Conservation (phyloP, 1,140 invertebrate genomes). For the Diachasma alloeum region DNA sequence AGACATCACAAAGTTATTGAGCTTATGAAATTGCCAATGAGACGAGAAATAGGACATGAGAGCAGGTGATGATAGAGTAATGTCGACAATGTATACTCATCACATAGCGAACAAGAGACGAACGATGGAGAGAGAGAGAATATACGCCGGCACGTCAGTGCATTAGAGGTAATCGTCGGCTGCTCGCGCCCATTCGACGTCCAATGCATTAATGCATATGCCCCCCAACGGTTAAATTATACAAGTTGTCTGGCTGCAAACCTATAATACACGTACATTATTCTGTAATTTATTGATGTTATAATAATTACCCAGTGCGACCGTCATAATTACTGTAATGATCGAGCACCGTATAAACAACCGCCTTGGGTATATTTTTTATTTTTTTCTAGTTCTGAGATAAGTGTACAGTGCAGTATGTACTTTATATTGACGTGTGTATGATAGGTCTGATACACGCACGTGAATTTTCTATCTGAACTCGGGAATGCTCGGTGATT, state of each 20-base stretch:
- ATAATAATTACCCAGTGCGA: constrained; percentile 45
- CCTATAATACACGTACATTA: constrained; percentile 41
- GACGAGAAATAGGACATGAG: neutral
- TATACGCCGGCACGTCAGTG: constrained; percentile 24
- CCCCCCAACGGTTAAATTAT: constrained; percentile 33
- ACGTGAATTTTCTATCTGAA: neutral
- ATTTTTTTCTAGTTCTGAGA: neutral
- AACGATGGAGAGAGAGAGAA: neutral
- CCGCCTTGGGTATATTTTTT: constrained; percentile 10
- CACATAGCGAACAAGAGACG: neutral
- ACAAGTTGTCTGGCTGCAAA: constrained; percentile 31
- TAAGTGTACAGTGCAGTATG: neutral
- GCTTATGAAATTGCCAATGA: neutral
- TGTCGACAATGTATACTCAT: constrained; percentile 30
- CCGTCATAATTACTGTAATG: constrained; percentile 43
- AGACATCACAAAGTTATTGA: neutral
- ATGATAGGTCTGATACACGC: neutral
- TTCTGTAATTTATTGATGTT: constrained; percentile 46
- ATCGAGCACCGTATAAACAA: constrained; percentile 41
- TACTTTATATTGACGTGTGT: constrained; percentile 1
- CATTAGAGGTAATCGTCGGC: constrained; percentile 40
- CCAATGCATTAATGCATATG: constrained; percentile 37
- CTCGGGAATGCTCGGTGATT: constrained; percentile 30
- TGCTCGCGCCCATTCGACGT: constrained; percentile 31
- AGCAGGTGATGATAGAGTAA: constrained; percentile 26